phyloP scores from a whole-genome alignment of 2,888 invertebrate genomes.

The Philereme vetulata region DNA sequence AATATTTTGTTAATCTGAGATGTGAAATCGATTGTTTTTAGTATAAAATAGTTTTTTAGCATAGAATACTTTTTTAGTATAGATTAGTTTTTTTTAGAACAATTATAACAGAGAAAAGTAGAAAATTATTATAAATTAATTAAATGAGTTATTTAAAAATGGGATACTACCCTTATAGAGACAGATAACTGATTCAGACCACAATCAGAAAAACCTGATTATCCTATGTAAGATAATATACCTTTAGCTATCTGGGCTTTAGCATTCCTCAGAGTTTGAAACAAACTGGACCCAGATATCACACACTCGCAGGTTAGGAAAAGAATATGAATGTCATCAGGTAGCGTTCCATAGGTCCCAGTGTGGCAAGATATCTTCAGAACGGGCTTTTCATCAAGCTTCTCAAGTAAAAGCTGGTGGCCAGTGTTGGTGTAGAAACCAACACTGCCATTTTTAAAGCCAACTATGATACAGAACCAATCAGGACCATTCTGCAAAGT shows the following conservation, averaged over 20 bases:
- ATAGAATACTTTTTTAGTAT: too few relatives aligned
- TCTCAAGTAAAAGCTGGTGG: slow-evolving; percentile 90
- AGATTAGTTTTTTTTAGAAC: too few relatives aligned
- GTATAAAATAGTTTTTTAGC: too few relatives aligned
- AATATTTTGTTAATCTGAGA: background rate
- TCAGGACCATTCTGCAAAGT: slow-evolving; percentile 88
- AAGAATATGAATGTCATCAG: slow-evolving; percentile 89
- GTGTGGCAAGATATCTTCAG: slow-evolving; percentile 90
- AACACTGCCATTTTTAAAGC: slow-evolving; percentile 92
- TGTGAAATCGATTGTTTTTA: too few relatives aligned
- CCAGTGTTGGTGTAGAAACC: slow-evolving; percentile 96
- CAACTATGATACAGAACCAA: slow-evolving; percentile 96
- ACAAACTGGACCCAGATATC: slow-evolving; percentile 90
- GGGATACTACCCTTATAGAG: too few relatives aligned
- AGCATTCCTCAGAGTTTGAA: slow-evolving; percentile 90
- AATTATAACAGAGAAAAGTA: too few relatives aligned
- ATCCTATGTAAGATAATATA: slow-evolving; percentile 51
- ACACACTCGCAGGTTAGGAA: slow-evolving; percentile 89
- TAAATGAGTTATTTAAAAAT: too few relatives aligned
- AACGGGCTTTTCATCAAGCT: slow-evolving; percentile 92
- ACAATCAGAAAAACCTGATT: too few relatives aligned
- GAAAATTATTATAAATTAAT: too few relatives aligned
- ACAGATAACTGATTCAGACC: too few relatives aligned
- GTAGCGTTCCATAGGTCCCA: slow-evolving; percentile 77
- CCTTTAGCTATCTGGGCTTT: slow-evolving; percentile 92